These are phyloP conservation scores for Spea bombifrons DNA, from an alignment of 2,113 vertebrate species.

Conservation along the genomic window DNA sequence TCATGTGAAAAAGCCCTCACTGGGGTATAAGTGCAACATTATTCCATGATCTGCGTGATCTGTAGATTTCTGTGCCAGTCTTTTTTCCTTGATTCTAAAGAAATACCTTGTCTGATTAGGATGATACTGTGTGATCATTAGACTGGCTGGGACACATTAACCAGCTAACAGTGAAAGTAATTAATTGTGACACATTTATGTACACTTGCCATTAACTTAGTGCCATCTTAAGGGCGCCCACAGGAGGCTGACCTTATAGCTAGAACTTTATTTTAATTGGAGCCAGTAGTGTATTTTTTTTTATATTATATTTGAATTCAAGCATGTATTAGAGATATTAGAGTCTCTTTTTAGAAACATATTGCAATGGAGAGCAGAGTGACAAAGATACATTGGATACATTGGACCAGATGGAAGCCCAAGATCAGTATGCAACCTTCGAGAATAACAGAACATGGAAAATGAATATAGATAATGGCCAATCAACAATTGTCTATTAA, in stretches of 20 bases:
- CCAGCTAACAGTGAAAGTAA: constrained; percentile 42
- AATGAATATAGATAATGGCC: too few relatives aligned
- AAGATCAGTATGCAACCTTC: too few relatives aligned
- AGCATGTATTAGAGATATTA: not conserved
- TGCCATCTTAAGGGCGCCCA: constrained; percentile 37
- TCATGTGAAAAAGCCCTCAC: not conserved
- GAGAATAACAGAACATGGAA: too few relatives aligned
- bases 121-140: constrained; percentile 35
- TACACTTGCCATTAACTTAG: constrained; percentile 36
- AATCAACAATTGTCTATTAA: too few relatives aligned
- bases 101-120: constrained; percentile 22
- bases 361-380: too few relatives aligned
- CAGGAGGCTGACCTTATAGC: constrained; percentile 33
- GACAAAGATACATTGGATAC: too few relatives aligned
- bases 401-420: too few relatives aligned
- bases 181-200: constrained; percentile 42
- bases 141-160: constrained; percentile 26
- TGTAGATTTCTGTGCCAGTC: not conserved
- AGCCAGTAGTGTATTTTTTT: constrained; percentile 3
- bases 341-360: not conserved
- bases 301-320: constrained; percentile 9
- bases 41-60: not conserved
- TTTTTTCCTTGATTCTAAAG: constrained; percentile 2
- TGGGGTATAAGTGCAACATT: not conserved
- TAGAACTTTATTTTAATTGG: constrained; percentile 30